These are phyloP conservation scores for Oeneis ivallda DNA, from an alignment of 2,888 invertebrate species.

Conservation along the genomic window DNA sequence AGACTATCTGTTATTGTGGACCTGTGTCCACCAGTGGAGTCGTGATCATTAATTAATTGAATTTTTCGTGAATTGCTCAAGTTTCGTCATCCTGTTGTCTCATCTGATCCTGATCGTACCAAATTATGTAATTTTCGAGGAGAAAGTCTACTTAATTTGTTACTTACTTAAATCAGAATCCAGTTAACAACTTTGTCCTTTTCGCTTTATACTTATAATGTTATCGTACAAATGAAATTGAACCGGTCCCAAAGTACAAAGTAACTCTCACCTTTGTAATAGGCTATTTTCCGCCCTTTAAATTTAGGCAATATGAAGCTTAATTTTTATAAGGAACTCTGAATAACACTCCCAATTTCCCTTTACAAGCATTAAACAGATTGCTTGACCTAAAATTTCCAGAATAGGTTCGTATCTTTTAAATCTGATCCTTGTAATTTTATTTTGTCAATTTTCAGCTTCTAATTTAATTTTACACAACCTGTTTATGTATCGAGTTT, in stretches of 20 bases:
- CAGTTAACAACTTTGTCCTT: neutral
- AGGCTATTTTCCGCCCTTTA: slow-evolving; percentile 21
- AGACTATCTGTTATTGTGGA: no score
- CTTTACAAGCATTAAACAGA: slow-evolving; percentile 16
- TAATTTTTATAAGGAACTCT: slow-evolving; percentile 10
- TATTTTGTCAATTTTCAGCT: neutral
- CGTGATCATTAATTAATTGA: no score
- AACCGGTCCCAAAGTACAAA: slow-evolving; percentile 4
- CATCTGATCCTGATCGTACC: no score
- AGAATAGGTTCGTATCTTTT: slow-evolving; percentile 3
- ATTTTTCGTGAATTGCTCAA: no score
- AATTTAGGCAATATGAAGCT: slow-evolving; percentile 7
- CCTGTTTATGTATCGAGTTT: neutral
- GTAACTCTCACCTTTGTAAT: slow-evolving; percentile 12
- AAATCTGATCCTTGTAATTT: slow-evolving; percentile 5
- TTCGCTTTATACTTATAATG: neutral
- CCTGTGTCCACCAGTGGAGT: no score
- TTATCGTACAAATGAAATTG: slow-evolving; percentile 12
- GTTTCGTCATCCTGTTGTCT: no score
- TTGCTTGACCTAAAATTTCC: slow-evolving; percentile 16
- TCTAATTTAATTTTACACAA: slow-evolving; percentile 3
- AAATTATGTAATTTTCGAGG: no score
- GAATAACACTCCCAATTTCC: slow-evolving; percentile 5
- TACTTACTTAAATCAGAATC: neutral
- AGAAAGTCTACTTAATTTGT: no score